Conservation (phyloP, 2,888 invertebrate genomes). For the Oxytorus armatus region DNA sequence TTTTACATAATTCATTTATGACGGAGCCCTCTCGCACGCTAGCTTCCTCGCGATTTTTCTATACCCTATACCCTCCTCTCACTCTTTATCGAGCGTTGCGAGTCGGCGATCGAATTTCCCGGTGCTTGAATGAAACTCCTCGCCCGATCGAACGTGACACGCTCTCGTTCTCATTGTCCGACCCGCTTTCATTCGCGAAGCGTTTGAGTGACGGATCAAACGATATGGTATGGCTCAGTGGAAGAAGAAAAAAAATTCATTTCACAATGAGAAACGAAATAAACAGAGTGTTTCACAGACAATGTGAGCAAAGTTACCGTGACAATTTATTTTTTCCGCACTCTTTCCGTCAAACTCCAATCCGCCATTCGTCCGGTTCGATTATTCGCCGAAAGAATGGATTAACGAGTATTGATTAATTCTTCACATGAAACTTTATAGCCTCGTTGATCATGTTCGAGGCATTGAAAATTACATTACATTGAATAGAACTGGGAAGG, state of each 20-base stretch:
- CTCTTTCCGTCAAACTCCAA: not conserved
- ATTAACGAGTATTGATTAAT: slow-evolving; percentile 6
- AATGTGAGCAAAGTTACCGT: not conserved
- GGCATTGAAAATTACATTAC: slow-evolving; percentile 18
- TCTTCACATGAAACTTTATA: slow-evolving; percentile 6
- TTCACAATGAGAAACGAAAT: slow-evolving; percentile 36
- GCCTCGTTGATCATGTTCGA: not conserved
- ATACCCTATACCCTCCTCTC: not conserved
- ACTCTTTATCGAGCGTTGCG: slow-evolving; percentile 34
- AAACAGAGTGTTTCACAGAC: slow-evolving; percentile 24
- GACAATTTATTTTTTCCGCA: slow-evolving; percentile 4
- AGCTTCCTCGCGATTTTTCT: slow-evolving; percentile 13
- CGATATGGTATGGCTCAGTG: slow-evolving; percentile 24
- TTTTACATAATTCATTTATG: no score
- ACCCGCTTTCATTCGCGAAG: slow-evolving; percentile 26
- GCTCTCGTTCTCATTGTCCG: slow-evolving; percentile 42
- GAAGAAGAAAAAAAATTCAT: slow-evolving; percentile 8
- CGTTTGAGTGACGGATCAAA: slow-evolving; percentile 56
- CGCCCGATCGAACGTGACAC: slow-evolving; percentile 52
- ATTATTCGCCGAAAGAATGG: not conserved
- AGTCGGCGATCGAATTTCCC: slow-evolving; percentile 51
- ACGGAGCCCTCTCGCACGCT: not conserved
- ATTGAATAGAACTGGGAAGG: slow-evolving; percentile 7
- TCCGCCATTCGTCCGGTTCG: not conserved
- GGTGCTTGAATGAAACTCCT: slow-evolving; percentile 44